Conservation (phyloP, 2,797 vertebrate species). For the Lithobates pipiens region DNA sequence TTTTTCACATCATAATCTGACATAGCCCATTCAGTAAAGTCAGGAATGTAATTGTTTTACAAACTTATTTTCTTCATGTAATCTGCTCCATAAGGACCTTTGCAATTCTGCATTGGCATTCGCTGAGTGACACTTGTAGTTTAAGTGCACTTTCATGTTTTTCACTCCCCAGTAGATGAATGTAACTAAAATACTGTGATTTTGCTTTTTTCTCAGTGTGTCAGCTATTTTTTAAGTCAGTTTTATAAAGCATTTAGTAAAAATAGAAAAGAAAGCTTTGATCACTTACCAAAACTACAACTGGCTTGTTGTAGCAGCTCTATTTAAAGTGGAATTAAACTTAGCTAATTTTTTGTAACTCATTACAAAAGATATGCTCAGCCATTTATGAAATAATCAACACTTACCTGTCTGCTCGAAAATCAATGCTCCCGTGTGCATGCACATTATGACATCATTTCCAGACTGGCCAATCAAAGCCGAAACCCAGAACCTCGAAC, state of each 20-base stretch:
- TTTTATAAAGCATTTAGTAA: not conserved
- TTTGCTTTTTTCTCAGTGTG: not conserved
- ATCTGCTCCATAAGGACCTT: not conserved
- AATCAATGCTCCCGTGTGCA: too few species aligned
- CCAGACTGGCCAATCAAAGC: too few species aligned
- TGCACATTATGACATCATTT: too few species aligned
- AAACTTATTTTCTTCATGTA: not conserved
- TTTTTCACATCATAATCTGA: not conserved
- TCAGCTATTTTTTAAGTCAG: not conserved
- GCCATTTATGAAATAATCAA: too few species aligned
- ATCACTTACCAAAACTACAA: not conserved
- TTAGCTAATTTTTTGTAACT: too few species aligned
- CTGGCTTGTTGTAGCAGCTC: not conserved
- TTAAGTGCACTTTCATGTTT: conserved; percentile 26
- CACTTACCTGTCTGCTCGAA: too few species aligned
- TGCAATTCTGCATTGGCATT: not conserved
- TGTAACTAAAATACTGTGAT: not conserved
- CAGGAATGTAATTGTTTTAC: not conserved
- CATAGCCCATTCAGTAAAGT: not conserved
- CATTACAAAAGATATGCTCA: too few species aligned
- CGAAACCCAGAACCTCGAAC: too few species aligned
- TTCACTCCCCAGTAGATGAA: not conserved
- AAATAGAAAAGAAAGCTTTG: not conserved
- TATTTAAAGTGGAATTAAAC: not conserved
- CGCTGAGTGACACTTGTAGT: not conserved